Evolutionary conservation across 2,888 invertebrate genomes (phyloP).

Genomic region (Stenodera caucasica): DNA sequence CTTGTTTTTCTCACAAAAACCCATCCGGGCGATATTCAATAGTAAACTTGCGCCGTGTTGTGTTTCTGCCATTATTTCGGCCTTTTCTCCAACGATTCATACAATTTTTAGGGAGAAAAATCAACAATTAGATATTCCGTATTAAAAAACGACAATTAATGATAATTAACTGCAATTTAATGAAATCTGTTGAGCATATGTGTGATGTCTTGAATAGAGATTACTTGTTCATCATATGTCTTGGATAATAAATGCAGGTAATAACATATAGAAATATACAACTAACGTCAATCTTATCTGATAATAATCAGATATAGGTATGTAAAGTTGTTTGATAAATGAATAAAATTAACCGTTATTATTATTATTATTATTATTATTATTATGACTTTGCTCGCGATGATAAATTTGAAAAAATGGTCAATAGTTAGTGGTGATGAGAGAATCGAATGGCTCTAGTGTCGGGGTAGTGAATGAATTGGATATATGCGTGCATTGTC

Average conservation of each 20-base stretch:
- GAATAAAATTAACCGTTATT: too few relatives aligned
- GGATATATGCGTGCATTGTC: conserved; percentile 43
- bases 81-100: background rate
- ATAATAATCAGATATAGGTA: too few relatives aligned
- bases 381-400: too few relatives aligned
- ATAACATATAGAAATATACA: background rate
- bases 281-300: background rate
- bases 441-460: conserved; percentile 23
- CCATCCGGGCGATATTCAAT: conserved; percentile 34
- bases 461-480: conserved; percentile 29
- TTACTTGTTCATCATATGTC: background rate
- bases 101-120: background rate
- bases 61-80: conserved; percentile 15
- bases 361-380: too few relatives aligned
- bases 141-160: too few relatives aligned
- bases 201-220: background rate
- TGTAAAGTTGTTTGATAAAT: too few relatives aligned
- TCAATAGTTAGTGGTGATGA: conserved; percentile 8
- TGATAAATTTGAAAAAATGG: conserved; percentile 17
- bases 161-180: too few relatives aligned
- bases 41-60: background rate
- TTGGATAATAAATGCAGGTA: background rate
- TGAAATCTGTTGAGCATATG: background rate
- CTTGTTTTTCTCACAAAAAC: conserved; percentile 45
- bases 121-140: background rate